phyloP scores from a whole-genome alignment of 2,797 vertebrate species.

The Syngnathus acus region DNA sequence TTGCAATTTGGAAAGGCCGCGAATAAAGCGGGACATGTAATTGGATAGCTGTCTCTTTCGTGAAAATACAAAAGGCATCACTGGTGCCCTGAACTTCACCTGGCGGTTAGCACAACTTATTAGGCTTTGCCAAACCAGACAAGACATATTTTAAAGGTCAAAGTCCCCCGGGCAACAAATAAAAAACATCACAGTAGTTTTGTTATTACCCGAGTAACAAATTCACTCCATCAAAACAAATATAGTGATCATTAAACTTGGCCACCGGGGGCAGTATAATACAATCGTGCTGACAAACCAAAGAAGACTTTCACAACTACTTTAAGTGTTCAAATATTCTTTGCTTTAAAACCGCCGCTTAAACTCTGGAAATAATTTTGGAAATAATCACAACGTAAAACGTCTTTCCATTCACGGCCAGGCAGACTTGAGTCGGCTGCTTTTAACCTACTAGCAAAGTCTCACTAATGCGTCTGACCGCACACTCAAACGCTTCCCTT shows the following conservation, averaged over 20 bases:
- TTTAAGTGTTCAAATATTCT: not conserved
- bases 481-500: conserved; percentile 39
- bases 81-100: not conserved
- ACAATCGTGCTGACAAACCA: not conserved
- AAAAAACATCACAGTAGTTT: not conserved
- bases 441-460: conserved; percentile 45
- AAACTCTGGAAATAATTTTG: too few species aligned
- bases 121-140: not conserved
- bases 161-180: not conserved
- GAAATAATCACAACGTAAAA: too few species aligned
- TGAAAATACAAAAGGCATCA: not conserved
- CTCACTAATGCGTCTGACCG: conserved; percentile 42
- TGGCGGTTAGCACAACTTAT: not conserved
- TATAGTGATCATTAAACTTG: not conserved
- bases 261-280: not conserved
- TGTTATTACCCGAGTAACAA: not conserved
- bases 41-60: not conserved
- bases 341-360: too few species aligned
- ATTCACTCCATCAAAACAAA: not conserved
- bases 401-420: conserved; percentile 7
- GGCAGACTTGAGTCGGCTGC: conserved; percentile 23
- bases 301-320: not conserved
- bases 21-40: not conserved
- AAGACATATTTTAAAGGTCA: not conserved
- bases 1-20: not conserved